Evolutionary conservation across 2,888 invertebrate genomes (phyloP).

Genomic region (Lepidochrysops patricia): DNA sequence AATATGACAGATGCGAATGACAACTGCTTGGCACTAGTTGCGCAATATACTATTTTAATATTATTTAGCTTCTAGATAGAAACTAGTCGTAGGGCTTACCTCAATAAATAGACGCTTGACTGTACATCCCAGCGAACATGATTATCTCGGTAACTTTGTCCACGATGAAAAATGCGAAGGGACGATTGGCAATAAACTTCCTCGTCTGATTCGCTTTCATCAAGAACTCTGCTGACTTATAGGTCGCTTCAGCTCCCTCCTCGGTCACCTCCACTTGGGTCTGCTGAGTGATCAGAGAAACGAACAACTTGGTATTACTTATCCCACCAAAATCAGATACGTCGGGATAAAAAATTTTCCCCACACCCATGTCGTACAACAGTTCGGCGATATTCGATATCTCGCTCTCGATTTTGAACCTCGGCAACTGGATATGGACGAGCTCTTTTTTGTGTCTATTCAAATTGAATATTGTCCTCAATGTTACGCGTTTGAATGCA

Average conservation of each 20-base stretch:
- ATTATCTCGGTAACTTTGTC: constrained; percentile 46
- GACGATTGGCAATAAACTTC: constrained; percentile 40
- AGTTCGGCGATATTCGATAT: constrained; percentile 45
- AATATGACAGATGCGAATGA: neutral
- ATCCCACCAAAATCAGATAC: constrained; percentile 40
- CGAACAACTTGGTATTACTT: constrained; percentile 39
- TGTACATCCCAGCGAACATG: constrained; percentile 48
- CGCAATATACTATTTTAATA: too few species aligned
- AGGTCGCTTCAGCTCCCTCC: constrained; percentile 33
- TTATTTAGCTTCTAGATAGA: neutral
- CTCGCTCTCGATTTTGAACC: constrained; percentile 39
- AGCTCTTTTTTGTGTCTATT: constrained; percentile 28
- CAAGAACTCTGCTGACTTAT: constrained; percentile 27
- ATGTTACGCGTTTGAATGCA: constrained; percentile 33
- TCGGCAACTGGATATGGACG: constrained; percentile 43
- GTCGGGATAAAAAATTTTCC: constrained; percentile 43
- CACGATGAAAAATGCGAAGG: constrained; percentile 46
- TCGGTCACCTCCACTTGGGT: constrained; percentile 44
- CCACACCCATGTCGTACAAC: constrained; percentile 49
- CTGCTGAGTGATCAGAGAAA: constrained; percentile 45
- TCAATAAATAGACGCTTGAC: constrained; percentile 35
- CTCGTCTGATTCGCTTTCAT: constrained; percentile 24
- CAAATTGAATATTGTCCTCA: constrained; percentile 40
- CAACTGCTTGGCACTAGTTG: too few species aligned
- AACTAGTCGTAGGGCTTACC: neutral